phyloP scores from a whole-genome alignment of 2,113 vertebrate genomes.

The Hippoglossus stenolepis region DNA sequence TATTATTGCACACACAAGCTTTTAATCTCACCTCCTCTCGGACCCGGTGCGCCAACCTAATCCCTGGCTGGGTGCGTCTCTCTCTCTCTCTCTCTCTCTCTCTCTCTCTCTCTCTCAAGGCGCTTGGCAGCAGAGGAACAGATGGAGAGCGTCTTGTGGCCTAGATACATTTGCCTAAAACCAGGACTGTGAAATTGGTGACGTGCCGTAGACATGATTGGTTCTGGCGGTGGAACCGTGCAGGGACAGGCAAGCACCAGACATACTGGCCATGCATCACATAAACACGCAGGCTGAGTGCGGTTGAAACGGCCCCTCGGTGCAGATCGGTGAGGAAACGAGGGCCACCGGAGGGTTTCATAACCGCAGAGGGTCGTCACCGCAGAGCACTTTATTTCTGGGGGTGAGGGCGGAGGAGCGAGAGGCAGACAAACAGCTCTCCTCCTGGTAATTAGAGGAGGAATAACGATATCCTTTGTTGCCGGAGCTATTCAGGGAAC shows the following conservation, averaged over 20 bases:
- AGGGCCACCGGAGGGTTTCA: conserved; percentile 62
- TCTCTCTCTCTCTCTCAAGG: conserved; percentile 39
- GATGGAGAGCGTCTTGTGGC: conserved; percentile 75
- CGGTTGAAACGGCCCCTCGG: conserved; percentile 27
- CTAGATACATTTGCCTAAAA: conserved; percentile 66
- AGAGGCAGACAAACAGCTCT: conserved; percentile 67
- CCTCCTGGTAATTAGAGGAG: conserved; percentile 77
- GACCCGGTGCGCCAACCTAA: conserved; percentile 66
- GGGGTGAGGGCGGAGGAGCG: conserved; percentile 54
- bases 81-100: conserved; percentile 21
- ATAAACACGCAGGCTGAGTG: conserved; percentile 36
- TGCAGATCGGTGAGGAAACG: conserved; percentile 24
- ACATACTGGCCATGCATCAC: conserved; percentile 25
- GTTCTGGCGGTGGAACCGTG: conserved; percentile 49
- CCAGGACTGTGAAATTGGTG: conserved; percentile 54
- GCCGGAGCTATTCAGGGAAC: conserved; percentile 76
- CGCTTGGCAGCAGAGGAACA: conserved; percentile 65
- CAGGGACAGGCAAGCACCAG: conserved; percentile 23
- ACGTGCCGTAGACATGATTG: conserved; percentile 60
- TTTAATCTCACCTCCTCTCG: conserved; percentile 71
- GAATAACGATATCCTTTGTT: conserved; percentile 82
- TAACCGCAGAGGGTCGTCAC: conserved; percentile 57
- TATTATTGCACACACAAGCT: conserved; percentile 41
- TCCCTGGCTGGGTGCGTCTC: conserved; percentile 52
- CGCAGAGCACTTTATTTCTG: conserved; percentile 66